Evolutionary conservation across 1,140 invertebrate species (phyloP), one percentile per base, ranked within the genome.

Genomic region (Zelostemma sp.): DNA sequence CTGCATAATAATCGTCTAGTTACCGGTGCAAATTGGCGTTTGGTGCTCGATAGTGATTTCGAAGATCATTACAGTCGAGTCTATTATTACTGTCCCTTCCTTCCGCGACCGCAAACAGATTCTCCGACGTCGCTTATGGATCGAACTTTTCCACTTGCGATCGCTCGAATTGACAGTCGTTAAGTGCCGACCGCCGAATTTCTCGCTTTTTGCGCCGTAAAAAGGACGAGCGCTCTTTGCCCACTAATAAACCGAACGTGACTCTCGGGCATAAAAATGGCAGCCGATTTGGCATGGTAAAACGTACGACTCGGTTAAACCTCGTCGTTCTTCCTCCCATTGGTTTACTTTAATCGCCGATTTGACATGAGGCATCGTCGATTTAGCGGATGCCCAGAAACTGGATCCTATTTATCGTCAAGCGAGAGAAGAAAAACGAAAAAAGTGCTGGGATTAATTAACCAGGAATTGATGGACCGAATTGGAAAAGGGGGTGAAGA

Each of bases 1-100:
- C 56, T 64, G 67, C 56, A 64, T 69, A 60, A 64, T 69, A 69
- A 69, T 63, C 60, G 51, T 53, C 50, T 54, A 49, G 56, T 59
- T 60, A 45, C 56, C 25, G 45, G 51, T 60, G 61, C 56, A 64
- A 70, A 65, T 70, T 70, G 53, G 59, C 59, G 43, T 62, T 62
- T 41, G 51, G 43, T 49, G 19, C 45, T 55, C 50, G 31, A 61
- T 48, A 54, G 49, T 54, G 58, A 61, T 61, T 61, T 43, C 28
- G 47, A 50, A 51, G 45, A 51, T 45, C 48, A 25, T 51, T 59
- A 21, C 47, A 31, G 31, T 41, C 19, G 12, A 33, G 46, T 50
- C 38, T 14, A 50, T 50, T 59, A 59, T 50, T 41, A 19, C 35
- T 43, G 46, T 49, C 35, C 35, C 18, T 40, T 31, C 48, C 48